Evolutionary conservation across 2,888 invertebrate genomes (phyloP), one percentile per base, ranked within the genome.

Genomic region (Spisula subtruncata): DNA sequence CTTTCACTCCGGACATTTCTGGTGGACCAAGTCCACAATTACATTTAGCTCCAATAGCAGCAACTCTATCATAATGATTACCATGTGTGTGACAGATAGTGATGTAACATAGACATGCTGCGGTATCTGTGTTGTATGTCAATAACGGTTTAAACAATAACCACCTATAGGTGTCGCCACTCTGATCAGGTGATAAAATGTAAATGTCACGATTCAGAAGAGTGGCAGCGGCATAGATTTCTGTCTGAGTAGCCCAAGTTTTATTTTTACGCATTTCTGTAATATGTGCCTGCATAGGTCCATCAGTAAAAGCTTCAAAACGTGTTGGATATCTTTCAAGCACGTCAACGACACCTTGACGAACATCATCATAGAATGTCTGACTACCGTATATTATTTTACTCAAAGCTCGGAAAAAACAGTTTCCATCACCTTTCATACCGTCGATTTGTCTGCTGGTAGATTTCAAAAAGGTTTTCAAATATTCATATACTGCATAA

Each of bases 71-170:
- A 91, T 95, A 96, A 89, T 96, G 95, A 85, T 96, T 96, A 6
- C 95, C 95, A 92, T 96, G 95, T 12, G 95, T 96, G 85, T 95
- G 95, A 86, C 95, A 95, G 18, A 96, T 91, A 16, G 95, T 94
- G 12, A 96, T 87, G 86, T 94, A 95, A 88, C 95, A 95, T 12
- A 84, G 81, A 87, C 92, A 91, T n/a, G 89, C 89, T 14, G 87
- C 48, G 0, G 89, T 71, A 12, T 83, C 88, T 5, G 89, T 82
- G 6, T 86, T 83, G 82, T 91, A 92, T 16, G 87, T 87, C 60
- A 95, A 94, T 29, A 92, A 83, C 0, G 95, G 95, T 0, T 92
- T 90, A 88, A 96, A 96, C 12, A 94, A 89, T 54, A 95, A 86
- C 96, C 96, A 96, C 16, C 93, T 86, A 91, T 96, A 96, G 2